Evolutionary conservation across 2,797 vertebrate genomes (phyloP), one percentile per base, ranked within the genome.

Genomic region (Thalassophryne amazonica): DNA sequence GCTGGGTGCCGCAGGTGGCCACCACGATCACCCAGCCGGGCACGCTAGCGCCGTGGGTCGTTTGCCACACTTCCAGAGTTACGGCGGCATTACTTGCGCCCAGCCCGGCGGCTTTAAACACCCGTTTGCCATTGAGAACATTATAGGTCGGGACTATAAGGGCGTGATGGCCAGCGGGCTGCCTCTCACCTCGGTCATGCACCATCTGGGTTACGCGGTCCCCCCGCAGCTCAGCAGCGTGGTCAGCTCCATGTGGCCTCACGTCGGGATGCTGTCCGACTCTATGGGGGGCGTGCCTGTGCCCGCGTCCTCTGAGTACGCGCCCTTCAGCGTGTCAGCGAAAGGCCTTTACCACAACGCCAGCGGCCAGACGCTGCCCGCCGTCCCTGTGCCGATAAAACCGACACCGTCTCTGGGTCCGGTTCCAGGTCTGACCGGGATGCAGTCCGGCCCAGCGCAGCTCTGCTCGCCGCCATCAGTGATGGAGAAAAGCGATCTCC

Each of bases 121-220:
- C 56, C 95, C 96, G 0, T 98, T 98, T 56, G 95, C 96, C 52
- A 98, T 98, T 15, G 96, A 98, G 88, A 98, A 97, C 74, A 93
- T 98, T 32, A 98, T 98, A 68, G 92, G 95, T 45, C 86, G 95
- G 80, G 95, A 98, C 88, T 98, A 96, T 73, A 98, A 97, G 72
- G 94, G 95, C 0, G 92, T 95, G 74, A 89, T 97, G 88, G 90
- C 94, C 4, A 83, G 93, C 10, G 94, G 94, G 36, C 84, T 98
- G 41, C 96, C 96, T 1, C 80, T 98, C 70, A 94, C 95, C 8
- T 98, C 96, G 0, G 95, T 98, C 79, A 99, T 99, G 95, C 95
- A 98, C 81, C 96, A 98, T 65, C 80, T 99, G 58, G 95, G 96
- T 33, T 98, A 98, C 76, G 93, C 96, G 0, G 89, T 97, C 46